Evolutionary conservation across 2,113 vertebrate species (phyloP).

Genomic region (Scortum barcoo): DNA sequence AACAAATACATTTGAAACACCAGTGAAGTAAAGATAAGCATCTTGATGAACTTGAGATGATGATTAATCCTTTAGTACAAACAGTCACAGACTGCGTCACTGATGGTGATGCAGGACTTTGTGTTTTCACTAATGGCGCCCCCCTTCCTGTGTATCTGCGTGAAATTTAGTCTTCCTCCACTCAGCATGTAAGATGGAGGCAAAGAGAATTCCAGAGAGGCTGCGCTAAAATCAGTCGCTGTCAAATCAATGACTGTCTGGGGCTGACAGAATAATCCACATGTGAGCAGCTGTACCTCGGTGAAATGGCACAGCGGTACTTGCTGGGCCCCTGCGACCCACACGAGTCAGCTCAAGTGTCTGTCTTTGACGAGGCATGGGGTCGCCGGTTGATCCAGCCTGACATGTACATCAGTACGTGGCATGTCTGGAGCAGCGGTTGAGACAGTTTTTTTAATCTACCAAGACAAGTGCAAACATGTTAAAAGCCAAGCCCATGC

Average conservation of each 20-base stretch:
- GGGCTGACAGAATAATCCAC: conserved; percentile 68
- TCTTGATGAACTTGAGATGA: conserved; percentile 7
- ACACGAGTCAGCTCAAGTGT: conserved; percentile 54
- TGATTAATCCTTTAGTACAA: conserved; percentile 19
- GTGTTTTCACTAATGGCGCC: conserved; percentile 29
- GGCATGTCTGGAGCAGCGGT: conserved; percentile 65
- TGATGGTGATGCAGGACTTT: conserved; percentile 48
- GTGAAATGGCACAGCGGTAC: conserved; percentile 49
- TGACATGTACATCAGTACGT: conserved; percentile 70
- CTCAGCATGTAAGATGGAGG: conserved; percentile 60
- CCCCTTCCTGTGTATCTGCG: conserved; percentile 25
- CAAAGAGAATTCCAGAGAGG: conserved; percentile 55
- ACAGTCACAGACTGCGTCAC: conserved; percentile 30
- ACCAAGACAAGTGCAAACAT: conserved; percentile 74
- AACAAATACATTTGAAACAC: conserved; percentile 6
- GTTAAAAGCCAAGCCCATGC: conserved; percentile 67
- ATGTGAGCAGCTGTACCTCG: conserved; percentile 60
- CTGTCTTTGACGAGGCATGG: conserved; percentile 45
- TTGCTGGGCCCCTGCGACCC: conserved; percentile 42
- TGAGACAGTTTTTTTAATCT: conserved; percentile 74
- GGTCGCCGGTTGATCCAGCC: conserved; percentile 57
- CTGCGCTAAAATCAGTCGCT: conserved; percentile 70
- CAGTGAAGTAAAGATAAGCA: background rate
- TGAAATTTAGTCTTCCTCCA: conserved; percentile 45
- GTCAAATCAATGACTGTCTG: conserved; percentile 70